Base-by-base conservation (phyloP, 2,113 vertebrate genomes). In the Procavia capensis region DNA sequence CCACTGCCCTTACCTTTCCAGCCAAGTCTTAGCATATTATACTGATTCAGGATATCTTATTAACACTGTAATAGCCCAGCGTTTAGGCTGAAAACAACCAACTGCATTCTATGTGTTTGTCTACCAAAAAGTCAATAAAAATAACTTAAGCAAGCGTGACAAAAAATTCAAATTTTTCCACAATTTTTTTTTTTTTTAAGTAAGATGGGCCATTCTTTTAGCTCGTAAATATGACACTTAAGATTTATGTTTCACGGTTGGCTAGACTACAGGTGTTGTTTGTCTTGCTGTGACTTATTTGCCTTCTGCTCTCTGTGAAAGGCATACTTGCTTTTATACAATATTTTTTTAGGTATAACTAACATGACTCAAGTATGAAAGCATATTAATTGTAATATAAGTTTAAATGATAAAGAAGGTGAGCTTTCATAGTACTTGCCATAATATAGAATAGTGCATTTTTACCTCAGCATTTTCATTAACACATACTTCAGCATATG, bases 371-470 rank as follows among this genome's bases (percentile, higher is more conserved):
- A 79, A 87, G 14, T 82, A 68, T 41, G 36, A 95, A 95, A 91
- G 78, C 41, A 91, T 83, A 93, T 95, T 95, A 54, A 96, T 80
- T 86, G 6, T 72, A 59, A 85, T 39, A 5, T 27, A 93, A 94
- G 85, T 76, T 57, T 72, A 80, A 76, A 68, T 75, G 68, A 24
- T 85, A 82, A 94, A 59, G 75, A 85, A 86, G 2, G 9, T 29
- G 45, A 88, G n/a, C 93, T 85, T 94, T 64, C 61, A 92, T 79
- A 17, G 50, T n/a, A 61, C 54, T 43, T 88, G 27, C 2, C 27
- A 57, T 50, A 57, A 66, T 34, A 47, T 80, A 64, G 63, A 95
- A 82, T 50, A 79, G n/a, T 14, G 47, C 29, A 68, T 54, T 88
- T 86, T 90, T 47, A 50, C 47, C 36, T 54, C 27, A 63, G 22